Evolutionary conservation across 1,140 invertebrate species (phyloP), one percentile per base, ranked within the genome.

Genomic region (Eulimnadia texana): DNA sequence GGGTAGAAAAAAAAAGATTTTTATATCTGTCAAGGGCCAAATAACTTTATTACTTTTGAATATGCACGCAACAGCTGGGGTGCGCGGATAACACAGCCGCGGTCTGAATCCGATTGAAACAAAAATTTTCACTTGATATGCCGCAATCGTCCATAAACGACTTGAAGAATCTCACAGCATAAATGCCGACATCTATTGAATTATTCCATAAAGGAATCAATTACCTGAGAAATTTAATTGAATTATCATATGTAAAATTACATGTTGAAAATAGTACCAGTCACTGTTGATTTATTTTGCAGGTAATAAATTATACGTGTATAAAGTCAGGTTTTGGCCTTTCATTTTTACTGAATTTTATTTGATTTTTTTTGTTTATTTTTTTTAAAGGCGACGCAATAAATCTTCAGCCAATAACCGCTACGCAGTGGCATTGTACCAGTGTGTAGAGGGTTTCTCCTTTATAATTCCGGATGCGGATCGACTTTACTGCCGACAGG

Each of bases 351-450:
- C 20, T 57, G 33, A 6, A 16, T 42, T 9, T 9, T 57, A 19
- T 27, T 25, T 2, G 42, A 51, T 61, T 61, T 19, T 20, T 16
- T n/a, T 52, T 52, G n/a, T 60, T 25, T 60, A 19, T 1, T 20
- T 27, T 50, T 25, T 20, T 19, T 67, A 6, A 58, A 77, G 75
- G 60, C 71, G 72, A 53, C 74, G 71, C 62, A 78, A 77, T 60
- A 61, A 69, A 25, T 58, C 68, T 1, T 64, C 70, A 20, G 75
- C 75, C 3, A 64, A 73, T 66, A 79, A 79, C 67, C 68, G 74
- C 33, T 82, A 80, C 62, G 70, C 77, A n/a, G 78, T 79, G 50
- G 80, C 78, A 23, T 69, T 78, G 61, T 81, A 79, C 59, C 69
- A 72, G 42, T 82, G 80, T 64, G 64, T 72, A 16, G 72, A 77